phyloP scores from a whole-genome alignment of 2,888 invertebrate genomes.

The Meteorus cinctellus region DNA sequence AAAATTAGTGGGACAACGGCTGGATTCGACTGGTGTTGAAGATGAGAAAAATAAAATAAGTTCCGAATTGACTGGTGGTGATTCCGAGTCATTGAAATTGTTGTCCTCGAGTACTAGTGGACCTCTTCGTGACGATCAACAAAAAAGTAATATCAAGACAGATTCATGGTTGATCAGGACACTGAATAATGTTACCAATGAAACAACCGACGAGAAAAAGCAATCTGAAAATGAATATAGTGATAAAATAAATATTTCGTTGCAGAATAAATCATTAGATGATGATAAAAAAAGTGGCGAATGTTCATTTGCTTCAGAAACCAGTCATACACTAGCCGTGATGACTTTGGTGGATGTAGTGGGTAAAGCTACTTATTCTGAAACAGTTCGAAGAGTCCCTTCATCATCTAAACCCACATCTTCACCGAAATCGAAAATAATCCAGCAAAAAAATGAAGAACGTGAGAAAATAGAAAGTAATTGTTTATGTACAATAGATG shows the following conservation, averaged over 20 bases:
- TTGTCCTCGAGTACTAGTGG: conserved; percentile 44
- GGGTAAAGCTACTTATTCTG: conserved; percentile 65
- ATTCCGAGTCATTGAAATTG: conserved; percentile 57
- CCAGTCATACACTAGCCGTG: conserved; percentile 40
- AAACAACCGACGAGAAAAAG: conserved; percentile 16
- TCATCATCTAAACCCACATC: conserved; percentile 49
- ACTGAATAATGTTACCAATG: conserved; percentile 62
- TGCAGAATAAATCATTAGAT: conserved; percentile 8
- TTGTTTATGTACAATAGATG: background rate
- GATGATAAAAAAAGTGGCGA: conserved; percentile 1
- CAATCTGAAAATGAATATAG: background rate
- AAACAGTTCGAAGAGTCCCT: conserved; percentile 60
- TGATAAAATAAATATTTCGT: background rate
- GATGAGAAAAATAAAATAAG: conserved; percentile 44
- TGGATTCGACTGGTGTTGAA: conserved; percentile 3
- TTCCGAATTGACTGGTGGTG: conserved; percentile 64
- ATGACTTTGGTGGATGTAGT: conserved; percentile 47
- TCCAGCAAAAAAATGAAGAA: conserved; percentile 16
- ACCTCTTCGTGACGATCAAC: conserved; percentile 6
- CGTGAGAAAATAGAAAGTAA: conserved; percentile 24
- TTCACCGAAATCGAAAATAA: background rate
- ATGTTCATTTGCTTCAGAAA: conserved; percentile 30
- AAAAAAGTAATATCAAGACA: conserved; percentile 64
- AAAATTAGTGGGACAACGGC: background rate
- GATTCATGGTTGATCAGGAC: conserved; percentile 68